Base-by-base conservation (phyloP, 2,797 vertebrate genomes). In the Amphiprion clarkii region DNA sequence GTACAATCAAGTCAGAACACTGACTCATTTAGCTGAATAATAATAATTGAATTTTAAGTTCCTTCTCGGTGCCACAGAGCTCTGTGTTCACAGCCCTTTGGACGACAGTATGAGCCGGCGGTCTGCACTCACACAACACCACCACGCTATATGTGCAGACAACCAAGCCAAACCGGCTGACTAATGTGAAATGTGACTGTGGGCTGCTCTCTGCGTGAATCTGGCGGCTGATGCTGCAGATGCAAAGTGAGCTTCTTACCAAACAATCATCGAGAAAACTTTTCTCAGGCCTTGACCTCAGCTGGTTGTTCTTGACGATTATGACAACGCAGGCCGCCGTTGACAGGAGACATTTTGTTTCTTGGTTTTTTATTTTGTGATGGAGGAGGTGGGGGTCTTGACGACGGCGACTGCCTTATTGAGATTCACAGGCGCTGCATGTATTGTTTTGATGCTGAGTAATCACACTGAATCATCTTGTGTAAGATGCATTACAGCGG, bases 401-500 rank as follows among this genome's bases (percentile, higher is more conserved):
- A 33, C 3, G 5, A 27, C 55, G 13, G 31, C 55, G 51, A 19
- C 61, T 53, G 77, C 69, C 53, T 84, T 56, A 57, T 62, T 72
- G 58, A 78, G 72, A 78, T 71, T 85, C 58, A 49, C 39, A 76
- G 62, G 68, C n/a, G 5, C 53, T 44, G 69, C 42, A 21, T 73
- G 71, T 74, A 54, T 71, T 71, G 77, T 59, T 39, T 19, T 71
- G 74, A 74, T 73, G 79, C 79, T 73, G 82, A 89, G 81, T 88
- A 89, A 91, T 91, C 88, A 82, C 84, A 54, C 67, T 72, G 86
- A 88, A 81, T 91, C 79, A 84, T 85, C 86, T 88, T 81, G 83
- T 89, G 81, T 86, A 89, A 93, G 83, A 87, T 67, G 81, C 78
- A 89, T 87, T 86, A 90, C 75, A 40, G 73, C 56, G 1, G 72